Evolutionary conservation across 2,113 vertebrate species (phyloP).

Genomic region (Xerus inauris): DNA sequence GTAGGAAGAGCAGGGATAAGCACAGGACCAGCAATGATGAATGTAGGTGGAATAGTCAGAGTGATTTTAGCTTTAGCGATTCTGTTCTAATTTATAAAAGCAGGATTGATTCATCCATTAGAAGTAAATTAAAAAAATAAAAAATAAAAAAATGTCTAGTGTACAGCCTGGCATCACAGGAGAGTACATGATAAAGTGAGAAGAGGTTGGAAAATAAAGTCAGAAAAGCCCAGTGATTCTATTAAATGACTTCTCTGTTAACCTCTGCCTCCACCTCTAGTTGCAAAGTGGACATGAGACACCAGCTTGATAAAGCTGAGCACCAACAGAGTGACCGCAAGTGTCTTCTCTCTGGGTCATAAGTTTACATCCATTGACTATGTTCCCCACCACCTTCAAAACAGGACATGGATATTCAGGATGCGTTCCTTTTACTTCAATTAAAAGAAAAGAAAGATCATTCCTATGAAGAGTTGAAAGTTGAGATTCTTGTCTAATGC

Average conservation of each 20-base stretch:
- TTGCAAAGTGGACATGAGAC: background rate
- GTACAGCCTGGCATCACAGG: background rate
- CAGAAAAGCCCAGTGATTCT: background rate
- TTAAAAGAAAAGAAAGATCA: background rate
- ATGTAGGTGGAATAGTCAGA: background rate
- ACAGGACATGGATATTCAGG: background rate
- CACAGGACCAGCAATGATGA: background rate
- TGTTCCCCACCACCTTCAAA: background rate
- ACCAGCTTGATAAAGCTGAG: background rate
- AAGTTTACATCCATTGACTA: background rate
- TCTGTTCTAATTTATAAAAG: constrained; percentile 12
- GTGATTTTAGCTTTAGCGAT: background rate
- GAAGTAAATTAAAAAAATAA: background rate
- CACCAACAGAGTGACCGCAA: rapidly evolving
- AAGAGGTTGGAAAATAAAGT: background rate
- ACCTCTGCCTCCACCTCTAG: no score
- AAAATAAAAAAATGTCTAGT: background rate
- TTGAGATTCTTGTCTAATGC: background rate
- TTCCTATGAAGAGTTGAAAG: constrained; percentile 32
- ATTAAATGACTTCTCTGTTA: background rate
- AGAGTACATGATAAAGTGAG: background rate
- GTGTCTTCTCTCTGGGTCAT: background rate
- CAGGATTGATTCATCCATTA: background rate
- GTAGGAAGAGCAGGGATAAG: background rate
- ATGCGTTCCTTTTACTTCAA: background rate